phyloP scores from a whole-genome alignment of 2,888 invertebrate species.

The Luperina testacea region DNA sequence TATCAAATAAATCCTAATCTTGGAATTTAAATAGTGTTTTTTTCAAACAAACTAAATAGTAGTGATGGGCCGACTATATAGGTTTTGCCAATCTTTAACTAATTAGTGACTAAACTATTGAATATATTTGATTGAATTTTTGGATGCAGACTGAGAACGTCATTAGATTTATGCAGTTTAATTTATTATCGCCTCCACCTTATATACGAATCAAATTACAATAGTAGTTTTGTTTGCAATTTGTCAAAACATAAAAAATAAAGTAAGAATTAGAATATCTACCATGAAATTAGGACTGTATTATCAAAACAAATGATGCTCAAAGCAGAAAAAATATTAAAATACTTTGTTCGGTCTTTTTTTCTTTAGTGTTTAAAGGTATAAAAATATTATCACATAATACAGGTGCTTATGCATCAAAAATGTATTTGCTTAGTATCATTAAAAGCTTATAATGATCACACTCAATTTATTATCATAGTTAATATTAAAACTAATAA shows the following conservation, averaged over 20 bases:
- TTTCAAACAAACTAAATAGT: neutral
- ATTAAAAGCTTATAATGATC: conserved; percentile 47
- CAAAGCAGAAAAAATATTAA: neutral
- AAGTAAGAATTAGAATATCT: neutral
- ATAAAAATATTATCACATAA: neutral
- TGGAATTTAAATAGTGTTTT: neutral
- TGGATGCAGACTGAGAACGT: neutral
- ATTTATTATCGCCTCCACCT: neutral
- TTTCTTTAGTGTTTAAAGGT: neutral
- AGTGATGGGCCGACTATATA: neutral
- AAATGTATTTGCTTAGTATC: conserved; percentile 14
- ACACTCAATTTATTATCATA: conserved; percentile 35
- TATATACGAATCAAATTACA: no score
- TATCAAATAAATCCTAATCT: neutral
- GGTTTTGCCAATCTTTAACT: neutral
- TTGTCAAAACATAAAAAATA: neutral
- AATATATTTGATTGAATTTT: neutral
- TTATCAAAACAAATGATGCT: neutral
- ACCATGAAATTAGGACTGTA: neutral
- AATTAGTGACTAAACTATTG: neutral
- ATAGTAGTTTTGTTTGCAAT: neutral
- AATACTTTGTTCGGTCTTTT: neutral
- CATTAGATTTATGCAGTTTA: neutral
- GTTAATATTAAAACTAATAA: conserved; percentile 51
- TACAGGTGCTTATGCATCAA: conserved; percentile 1